phyloP scores from a whole-genome alignment of 2,888 invertebrate genomes.

The Marronus borbonicus region DNA sequence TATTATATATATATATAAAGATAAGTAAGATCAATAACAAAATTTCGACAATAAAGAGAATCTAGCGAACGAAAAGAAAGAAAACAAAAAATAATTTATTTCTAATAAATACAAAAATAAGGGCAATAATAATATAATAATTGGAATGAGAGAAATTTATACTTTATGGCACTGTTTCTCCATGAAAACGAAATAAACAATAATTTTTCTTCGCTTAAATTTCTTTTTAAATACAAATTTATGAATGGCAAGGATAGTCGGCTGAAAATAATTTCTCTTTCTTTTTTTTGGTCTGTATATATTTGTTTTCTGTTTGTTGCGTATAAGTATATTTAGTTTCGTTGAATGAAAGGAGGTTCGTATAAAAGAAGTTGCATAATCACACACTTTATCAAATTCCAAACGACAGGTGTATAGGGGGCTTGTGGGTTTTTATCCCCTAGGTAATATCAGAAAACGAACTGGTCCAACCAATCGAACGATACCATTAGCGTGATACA shows the following conservation, averaged over 20 bases:
- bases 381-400: conserved; percentile 70
- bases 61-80: conserved; percentile 50
- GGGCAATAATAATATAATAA: neutral
- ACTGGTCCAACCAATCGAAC: conserved; percentile 61
- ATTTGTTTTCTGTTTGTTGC: conserved; percentile 3
- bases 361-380: conserved; percentile 61
- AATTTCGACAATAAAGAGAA: conserved; percentile 55
- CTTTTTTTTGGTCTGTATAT: neutral
- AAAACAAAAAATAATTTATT: conserved; percentile 56
- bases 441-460: conserved; percentile 51
- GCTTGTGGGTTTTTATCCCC: conserved; percentile 20
- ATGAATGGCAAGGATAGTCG: conserved; percentile 66
- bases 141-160: conserved; percentile 47
- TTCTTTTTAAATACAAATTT: conserved; percentile 8
- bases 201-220: conserved; percentile 2
- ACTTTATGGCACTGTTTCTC: conserved; percentile 58
- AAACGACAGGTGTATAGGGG: conserved; percentile 65
- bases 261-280: conserved; percentile 58
- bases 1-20: conserved; percentile 53
- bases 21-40: conserved; percentile 58
- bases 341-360: conserved; percentile 35
- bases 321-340: conserved; percentile 14
- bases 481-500: conserved; percentile 64
- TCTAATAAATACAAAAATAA: conserved; percentile 40
- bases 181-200: conserved; percentile 44